Conservation (phyloP, 2,888 invertebrate species). For the Diaprepes abbreviatus region DNA sequence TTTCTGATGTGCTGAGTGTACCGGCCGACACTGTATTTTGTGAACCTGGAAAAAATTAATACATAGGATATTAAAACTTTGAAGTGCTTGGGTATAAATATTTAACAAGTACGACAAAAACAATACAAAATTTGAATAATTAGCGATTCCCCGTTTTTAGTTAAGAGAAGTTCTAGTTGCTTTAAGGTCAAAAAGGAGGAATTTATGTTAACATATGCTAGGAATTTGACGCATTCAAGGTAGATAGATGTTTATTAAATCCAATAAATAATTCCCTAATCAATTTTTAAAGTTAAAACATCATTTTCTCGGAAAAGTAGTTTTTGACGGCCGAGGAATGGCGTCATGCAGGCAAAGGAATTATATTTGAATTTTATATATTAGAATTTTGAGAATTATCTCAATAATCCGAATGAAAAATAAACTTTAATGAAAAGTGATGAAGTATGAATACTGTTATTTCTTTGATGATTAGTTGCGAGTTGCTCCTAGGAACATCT, state of each 20-base stretch:
- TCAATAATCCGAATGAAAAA: conserved; percentile 1
- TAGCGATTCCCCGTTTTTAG: too few relatives aligned
- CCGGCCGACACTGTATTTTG: conserved; percentile 46
- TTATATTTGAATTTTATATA: conserved; percentile 2
- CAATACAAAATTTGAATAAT: too few relatives aligned
- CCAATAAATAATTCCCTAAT: background rate
- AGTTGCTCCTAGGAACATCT: background rate
- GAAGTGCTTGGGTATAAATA: too few relatives aligned
- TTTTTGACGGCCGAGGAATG: background rate
- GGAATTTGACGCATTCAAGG: conserved; percentile 1
- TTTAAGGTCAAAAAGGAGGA: too few relatives aligned
- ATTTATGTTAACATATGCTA: background rate
- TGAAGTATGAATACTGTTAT: conserved; percentile 5
- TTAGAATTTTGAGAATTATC: background rate
- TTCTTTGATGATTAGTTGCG: conserved; percentile 3
- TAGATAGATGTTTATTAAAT: background rate
- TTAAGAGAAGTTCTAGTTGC: too few relatives aligned
- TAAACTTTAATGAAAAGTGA: conserved; percentile 11
- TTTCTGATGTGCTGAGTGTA: conserved; percentile 42
- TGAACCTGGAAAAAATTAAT: conserved; percentile 44
- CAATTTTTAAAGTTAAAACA: background rate
- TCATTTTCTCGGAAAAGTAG: background rate
- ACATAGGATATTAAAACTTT: too few relatives aligned
- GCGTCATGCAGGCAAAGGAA: background rate
- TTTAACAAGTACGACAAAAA: too few relatives aligned